Evolutionary conservation across 2,797 vertebrate species (phyloP).

Genomic region (Echiichthys vipera): DNA sequence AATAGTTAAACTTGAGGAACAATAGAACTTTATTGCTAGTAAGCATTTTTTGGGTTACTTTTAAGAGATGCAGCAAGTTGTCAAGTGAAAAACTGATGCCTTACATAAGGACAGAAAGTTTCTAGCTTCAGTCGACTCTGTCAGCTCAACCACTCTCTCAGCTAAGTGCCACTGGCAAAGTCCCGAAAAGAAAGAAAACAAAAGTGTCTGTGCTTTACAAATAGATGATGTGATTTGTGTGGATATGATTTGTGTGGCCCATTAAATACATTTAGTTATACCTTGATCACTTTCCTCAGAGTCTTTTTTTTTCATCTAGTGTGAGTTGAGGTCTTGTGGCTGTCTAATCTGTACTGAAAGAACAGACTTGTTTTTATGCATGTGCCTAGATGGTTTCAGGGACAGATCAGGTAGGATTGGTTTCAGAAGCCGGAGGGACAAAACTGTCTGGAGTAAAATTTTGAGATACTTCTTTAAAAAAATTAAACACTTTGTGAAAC

Average conservation of each 20-base stretch:
- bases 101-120: slow-evolving; percentile 34
- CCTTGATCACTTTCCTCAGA: neutral
- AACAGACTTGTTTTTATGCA: no score
- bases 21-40: slow-evolving; percentile 13
- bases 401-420: no score
- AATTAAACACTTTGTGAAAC: no score
- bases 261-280: neutral
- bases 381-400: no score
- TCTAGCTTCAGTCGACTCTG: slow-evolving; percentile 13
- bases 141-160: slow-evolving; percentile 29
- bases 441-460: neutral
- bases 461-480: no score
- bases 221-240: neutral
- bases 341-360: no score
- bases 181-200: slow-evolving; percentile 12
- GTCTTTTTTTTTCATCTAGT: neutral
- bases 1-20: neutral
- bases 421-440: neutral
- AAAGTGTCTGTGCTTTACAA: slow-evolving; percentile 13
- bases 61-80: slow-evolving; percentile 27
- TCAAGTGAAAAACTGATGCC: slow-evolving; percentile 1
- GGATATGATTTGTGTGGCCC: neutral
- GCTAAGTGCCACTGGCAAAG: slow-evolving; percentile 24
- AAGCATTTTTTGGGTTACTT: slow-evolving; percentile 15
- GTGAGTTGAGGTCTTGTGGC: neutral